Percentiles rank a stretch among this genome's conserved stretches.
Conservation (phyloP, 1,140 invertebrate species). For the Drosophila neocordata region DNA sequence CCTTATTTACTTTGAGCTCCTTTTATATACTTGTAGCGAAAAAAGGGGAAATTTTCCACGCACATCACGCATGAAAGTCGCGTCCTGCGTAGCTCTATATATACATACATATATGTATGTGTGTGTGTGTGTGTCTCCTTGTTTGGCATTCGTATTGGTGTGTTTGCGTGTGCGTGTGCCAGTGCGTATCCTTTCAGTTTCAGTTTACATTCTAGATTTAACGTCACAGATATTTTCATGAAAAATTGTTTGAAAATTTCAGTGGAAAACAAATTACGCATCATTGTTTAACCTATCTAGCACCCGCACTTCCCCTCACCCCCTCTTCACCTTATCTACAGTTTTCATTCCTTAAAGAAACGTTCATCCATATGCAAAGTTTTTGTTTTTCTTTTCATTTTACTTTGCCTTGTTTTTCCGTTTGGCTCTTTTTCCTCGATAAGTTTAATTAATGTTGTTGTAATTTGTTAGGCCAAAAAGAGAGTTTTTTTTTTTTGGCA, state of each 20-base stretch:
- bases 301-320: neutral
- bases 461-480: conserved; percentile 32
- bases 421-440: conserved; percentile 18
- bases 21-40: conserved; percentile 31
- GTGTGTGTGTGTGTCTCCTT: conserved; percentile 11
- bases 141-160: conserved; percentile 10
- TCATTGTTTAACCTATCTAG: conserved; percentile 18
- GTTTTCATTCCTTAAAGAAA: neutral
- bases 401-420: conserved; percentile 1
- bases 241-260: conserved; percentile 51
- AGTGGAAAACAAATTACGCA: conserved; percentile 44
- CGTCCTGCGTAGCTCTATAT: conserved; percentile 26
- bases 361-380: neutral
- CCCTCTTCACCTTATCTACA: neutral
- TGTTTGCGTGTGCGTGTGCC: conserved; percentile 9
- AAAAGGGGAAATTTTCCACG: conserved; percentile 71
- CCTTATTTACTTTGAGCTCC: conserved; percentile 28
- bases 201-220: conserved; percentile 33
- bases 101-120: neutral
- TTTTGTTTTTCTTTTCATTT: neutral
- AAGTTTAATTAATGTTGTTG: conserved; percentile 48
- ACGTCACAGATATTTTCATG: conserved; percentile 44
- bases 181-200: conserved; percentile 35
- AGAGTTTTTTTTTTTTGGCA: neutral
- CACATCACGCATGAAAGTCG: conserved; percentile 71